Conservation (phyloP, 2,797 vertebrate species). For the Acanthurus leucopareius region DNA sequence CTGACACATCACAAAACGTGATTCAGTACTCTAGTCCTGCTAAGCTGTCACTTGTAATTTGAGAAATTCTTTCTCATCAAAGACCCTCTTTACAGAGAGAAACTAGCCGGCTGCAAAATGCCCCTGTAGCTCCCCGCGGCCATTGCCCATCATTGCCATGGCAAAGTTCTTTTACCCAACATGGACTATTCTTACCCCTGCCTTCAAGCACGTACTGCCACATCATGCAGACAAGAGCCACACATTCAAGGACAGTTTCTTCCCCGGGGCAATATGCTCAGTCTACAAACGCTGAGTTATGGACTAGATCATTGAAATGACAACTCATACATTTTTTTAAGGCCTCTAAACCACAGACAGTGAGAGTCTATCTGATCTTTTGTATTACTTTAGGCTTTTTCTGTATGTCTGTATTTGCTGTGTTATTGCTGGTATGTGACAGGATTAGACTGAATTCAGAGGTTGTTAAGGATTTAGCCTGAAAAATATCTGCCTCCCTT, state of each 20-base stretch:
- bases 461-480: conserved; percentile 20
- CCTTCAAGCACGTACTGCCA: conserved; percentile 38
- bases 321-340: conserved; percentile 24
- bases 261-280: conserved; percentile 38
- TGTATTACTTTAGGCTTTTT: conserved; percentile 12
- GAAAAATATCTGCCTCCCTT: conserved; percentile 34
- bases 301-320: conserved; percentile 41
- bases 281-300: conserved; percentile 47
- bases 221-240: conserved; percentile 56
- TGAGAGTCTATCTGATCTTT: conserved; percentile 22
- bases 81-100: conserved; percentile 36
- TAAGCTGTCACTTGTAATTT: conserved; percentile 63
- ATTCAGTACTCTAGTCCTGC: conserved; percentile 60
- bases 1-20: conserved; percentile 43
- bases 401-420: conserved; percentile 3
- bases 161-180: conserved; percentile 60
- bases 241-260: conserved; percentile 59
- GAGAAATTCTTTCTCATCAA: conserved; percentile 44
- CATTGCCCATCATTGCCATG: conserved; percentile 62
- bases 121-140: conserved; percentile 39
- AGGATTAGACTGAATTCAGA: background rate
- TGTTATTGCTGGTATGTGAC: conserved; percentile 1
- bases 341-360: conserved; percentile 6
- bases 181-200: conserved; percentile 65
- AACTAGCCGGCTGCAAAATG: conserved; percentile 46